Evolutionary conservation across 2,113 vertebrate species (phyloP), one percentile per base, ranked within the genome.

Genomic region (Pseudopodoces humilis): DNA sequence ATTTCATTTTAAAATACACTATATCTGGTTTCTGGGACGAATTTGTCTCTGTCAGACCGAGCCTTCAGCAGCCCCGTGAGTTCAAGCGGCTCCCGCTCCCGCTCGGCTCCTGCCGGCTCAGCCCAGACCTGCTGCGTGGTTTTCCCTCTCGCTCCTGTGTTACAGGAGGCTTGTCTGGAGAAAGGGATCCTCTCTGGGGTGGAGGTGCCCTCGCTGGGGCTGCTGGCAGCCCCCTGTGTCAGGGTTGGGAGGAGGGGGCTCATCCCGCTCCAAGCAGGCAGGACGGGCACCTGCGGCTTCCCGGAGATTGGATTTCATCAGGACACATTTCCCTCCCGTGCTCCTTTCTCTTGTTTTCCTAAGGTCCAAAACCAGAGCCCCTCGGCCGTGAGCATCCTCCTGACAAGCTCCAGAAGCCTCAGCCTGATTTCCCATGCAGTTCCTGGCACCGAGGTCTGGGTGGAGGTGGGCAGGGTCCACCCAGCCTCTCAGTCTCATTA

Each of bases 401-500:
- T 96, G 97, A 96, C 97, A 98, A 97, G 98, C 97, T 97, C 96
- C 96, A 81, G 56, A 85, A 97, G 96, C 94, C 94, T 87, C 78
- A 96, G 98, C 94, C 98, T 98, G 97, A 98, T 99, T 99, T 99
- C 98, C 97, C 96, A 99, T 99, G 98, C 98, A 94, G 98, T 98
- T 98, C 98, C 97, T 99, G 98, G 99, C 98, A 99, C 91, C 77
- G 96, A 98, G 99, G 99, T 99, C 98, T 99, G 98, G 99, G 99
- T 99, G 98, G 98, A 99, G 99, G 98, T 99, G 99, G 99, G 98
- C 97, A 98, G 98, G 99, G 99, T 99, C 98, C 98, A 98, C 98
- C 98, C 98, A 98, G 98, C 98, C 98, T 99, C 98, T 98, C 98
- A 97, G 98, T 99, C 99, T 99, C 99, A 99, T 99, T 99, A 99